Conservation (phyloP, 2,888 invertebrate species). For the Ochlodes sylvanus region DNA sequence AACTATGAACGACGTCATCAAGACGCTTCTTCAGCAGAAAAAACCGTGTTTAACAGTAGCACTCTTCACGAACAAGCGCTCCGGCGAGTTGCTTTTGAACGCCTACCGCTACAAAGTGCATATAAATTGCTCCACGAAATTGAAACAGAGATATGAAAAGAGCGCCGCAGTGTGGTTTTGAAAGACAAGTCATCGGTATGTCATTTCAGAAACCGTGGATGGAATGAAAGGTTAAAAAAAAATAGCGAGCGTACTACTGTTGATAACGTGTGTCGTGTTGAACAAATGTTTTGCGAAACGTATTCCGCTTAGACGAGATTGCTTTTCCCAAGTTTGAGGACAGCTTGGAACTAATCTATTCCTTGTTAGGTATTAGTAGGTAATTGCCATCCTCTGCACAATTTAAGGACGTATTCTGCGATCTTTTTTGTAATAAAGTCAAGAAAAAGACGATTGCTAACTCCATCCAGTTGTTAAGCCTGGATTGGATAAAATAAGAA, state of each 20-base stretch:
- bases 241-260: conserved; percentile 42
- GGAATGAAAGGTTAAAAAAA: conserved; percentile 56
- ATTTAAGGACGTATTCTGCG: no score
- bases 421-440: no score
- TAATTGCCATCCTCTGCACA: no score
- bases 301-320: conserved; percentile 7
- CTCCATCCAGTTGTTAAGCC: no score
- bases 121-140: conserved; percentile 81
- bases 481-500: no score
- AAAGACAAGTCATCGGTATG: conserved; percentile 69
- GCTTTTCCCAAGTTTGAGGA: conserved; percentile 11
- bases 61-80: conserved; percentile 74
- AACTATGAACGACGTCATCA: conserved; percentile 84
- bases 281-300: conserved; percentile 39
- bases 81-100: conserved; percentile 72
- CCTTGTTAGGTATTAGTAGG: neutral
- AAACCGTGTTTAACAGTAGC: conserved; percentile 77
- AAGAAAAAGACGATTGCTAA: no score
- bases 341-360: conserved; percentile 2
- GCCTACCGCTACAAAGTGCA: conserved; percentile 79
- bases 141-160: conserved; percentile 78
- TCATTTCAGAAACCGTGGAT: conserved; percentile 62
- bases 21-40: conserved; percentile 79
- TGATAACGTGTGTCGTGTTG: conserved; percentile 35
- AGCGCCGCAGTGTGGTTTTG: conserved; percentile 64